Base-by-base conservation (phyloP, 2,113 vertebrate species). In the Herpetotheres cachinnans region DNA sequence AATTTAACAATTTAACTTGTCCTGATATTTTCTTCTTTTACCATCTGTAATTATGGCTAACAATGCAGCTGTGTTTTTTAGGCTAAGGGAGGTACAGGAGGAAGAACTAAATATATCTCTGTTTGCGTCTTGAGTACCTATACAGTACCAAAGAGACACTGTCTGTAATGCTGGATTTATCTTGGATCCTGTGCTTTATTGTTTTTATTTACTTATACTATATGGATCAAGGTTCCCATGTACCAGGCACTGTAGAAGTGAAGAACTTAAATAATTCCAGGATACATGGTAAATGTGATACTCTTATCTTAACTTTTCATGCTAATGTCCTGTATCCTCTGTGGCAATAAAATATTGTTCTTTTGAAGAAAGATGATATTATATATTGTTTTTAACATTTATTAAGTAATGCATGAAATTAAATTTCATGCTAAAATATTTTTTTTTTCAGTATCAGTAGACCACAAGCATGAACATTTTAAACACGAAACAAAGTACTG, bases 361-460 rank as follows among this genome's bases (percentile, higher is more conserved):
- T 59, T 92, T 67, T 83, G 59, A 93, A 83, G 46, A 86, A 65
- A 82, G 3, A 85, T 83, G 34, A 44, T 76, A 50, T 32, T 83
- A 88, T 18, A 42, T 79, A 47, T 16, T 80, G 6, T 1, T 86
- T 91, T 94, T 22, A 90, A 86, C 13, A 13, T 84, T 94, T 83
- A 71, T 59, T 86, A 93, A 90, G 44, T 84, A 97, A 93, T 80
- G 59, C 69, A 94, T 93, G 59, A 89, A 96, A 96, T 95, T 94
- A 83, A 86, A 92, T 86, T 66, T 95, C 67, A 83, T 94, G 63
- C 42, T 92, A 90, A 92, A 77, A 92, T 12, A 49, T 81, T 96
- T 95, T 92, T 78, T 81, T 78, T 92, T 97, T 92, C 76, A 67
- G 6, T 96, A 69, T 77, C 71, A 62, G 34, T 70, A 46, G 47